Evolutionary conservation across 2,888 invertebrate genomes (phyloP), one percentile per base, ranked within the genome.

Genomic region (Steinernema carpocapsae): DNA sequence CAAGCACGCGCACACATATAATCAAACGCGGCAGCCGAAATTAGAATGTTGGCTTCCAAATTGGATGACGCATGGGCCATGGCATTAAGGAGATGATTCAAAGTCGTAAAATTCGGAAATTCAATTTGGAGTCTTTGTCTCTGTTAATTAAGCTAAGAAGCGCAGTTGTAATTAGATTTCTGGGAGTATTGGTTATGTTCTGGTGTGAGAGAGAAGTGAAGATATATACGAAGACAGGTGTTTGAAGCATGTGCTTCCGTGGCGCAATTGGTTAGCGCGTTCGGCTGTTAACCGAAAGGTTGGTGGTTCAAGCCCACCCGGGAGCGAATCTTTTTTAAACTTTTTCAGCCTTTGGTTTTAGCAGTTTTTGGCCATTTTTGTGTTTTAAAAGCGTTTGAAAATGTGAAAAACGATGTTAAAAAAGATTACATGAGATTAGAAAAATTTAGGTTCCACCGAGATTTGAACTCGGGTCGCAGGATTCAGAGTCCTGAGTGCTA

Each of bases 211-310:
- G n/a, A n/a, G n/a, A n/a, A n/a, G n/a, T n/a, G n/a, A n/a, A n/a
- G n/a, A n/a, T n/a, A n/a, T n/a, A n/a, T n/a, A n/a, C n/a, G n/a
- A 83, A 84, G 84, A 83, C 83, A 81, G 82, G 81, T 83, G 84
- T 82, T 84, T 84, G 83, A 78, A 84, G 80, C n/a, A 43, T 19
- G 56, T 64, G 70, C 70, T 46, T 70, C 70, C 70, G 78, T 78
- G 78, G 78, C 78, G 78, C 78, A 78, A 78, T 78, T 73, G 78
- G 78, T 72, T 78, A 84, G 84, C 84, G 84, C 84, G 84, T 84
- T 84, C 84, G 84, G 84, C 84, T 84, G 84, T 84, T 84, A 84
- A 84, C 83, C 84, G 84, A 84, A 84, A 84, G 84, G 83, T 84
- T 84, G 84, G 83, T 83, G 83, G 82, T 84, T 84, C 84, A 79